These are phyloP conservation scores for Pseudanteris insignis DNA, from an alignment of 2,888 invertebrate species.

Conservation along the genomic window DNA sequence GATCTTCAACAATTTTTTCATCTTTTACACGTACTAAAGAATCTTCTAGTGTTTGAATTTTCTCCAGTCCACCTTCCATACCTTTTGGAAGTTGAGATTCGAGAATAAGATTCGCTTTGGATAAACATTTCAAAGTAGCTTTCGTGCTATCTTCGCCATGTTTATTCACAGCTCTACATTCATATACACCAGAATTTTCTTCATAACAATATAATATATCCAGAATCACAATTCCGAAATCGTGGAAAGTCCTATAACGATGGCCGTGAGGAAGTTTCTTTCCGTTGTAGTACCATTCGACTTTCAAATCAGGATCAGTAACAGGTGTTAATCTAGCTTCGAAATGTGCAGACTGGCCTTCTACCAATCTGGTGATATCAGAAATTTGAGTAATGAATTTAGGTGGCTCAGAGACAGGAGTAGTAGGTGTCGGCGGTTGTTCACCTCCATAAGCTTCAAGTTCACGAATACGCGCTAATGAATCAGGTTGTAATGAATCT, in stretches of 20 bases:
- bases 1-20: constrained; percentile 77
- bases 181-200: constrained; percentile 93
- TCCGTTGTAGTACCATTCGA: constrained; percentile 96
- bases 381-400: constrained; percentile 88
- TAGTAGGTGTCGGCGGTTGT: constrained; percentile 73
- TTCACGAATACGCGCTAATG: constrained; percentile 86
- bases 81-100: constrained; percentile 94
- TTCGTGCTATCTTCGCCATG: constrained; percentile 88
- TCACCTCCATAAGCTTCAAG: constrained; percentile 77
- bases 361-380: constrained; percentile 85
- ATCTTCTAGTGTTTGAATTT: constrained; percentile 91
- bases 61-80: constrained; percentile 95
- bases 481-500: constrained; percentile 91
- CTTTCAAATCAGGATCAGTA: constrained; percentile 91
- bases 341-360: constrained; percentile 92
- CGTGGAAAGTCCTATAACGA: constrained; percentile 96
- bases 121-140: constrained; percentile 85
- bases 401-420: constrained; percentile 82
- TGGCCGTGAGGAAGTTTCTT: constrained; percentile 93
- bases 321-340: constrained; percentile 93
- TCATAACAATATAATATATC: constrained; percentile 96
- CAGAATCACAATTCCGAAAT: constrained; percentile 95
- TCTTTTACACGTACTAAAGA: constrained; percentile 82
- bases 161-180: constrained; percentile 92
- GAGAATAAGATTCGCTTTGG: constrained; percentile 88